Conservation (phyloP, 2,797 vertebrate genomes). For the Lindbergichthys nudifrons region DNA sequence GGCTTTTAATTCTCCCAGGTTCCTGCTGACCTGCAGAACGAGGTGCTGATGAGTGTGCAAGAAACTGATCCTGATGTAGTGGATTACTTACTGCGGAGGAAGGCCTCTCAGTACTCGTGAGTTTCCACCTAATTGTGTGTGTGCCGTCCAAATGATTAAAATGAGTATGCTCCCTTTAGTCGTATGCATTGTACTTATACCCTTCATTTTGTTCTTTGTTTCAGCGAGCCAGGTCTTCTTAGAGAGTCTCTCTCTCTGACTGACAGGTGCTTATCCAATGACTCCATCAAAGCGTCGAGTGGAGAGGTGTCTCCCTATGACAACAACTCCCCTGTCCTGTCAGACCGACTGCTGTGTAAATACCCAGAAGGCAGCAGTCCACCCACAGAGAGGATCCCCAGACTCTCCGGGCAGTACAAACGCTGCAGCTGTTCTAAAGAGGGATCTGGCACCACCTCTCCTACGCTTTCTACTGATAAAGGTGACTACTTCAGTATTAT, state of each 20-base stretch:
- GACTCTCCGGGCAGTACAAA: conserved; percentile 76
- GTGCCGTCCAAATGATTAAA: background rate
- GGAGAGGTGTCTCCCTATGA: conserved; percentile 96
- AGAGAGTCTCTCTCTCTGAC: conserved; percentile 84
- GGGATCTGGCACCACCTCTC: conserved; percentile 83
- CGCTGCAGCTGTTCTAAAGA: conserved; percentile 78
- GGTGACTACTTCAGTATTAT: conserved; percentile 76
- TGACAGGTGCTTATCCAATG: conserved; percentile 89
- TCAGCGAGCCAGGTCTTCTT: conserved; percentile 84
- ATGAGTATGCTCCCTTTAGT: background rate
- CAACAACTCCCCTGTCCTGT: conserved; percentile 94
- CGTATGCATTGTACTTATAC: background rate
- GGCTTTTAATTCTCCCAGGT: conserved; percentile 80
- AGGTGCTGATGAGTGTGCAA: conserved; percentile 93
- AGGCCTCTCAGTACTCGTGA: conserved; percentile 93
- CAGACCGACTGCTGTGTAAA: conserved; percentile 84
- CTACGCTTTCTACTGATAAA: conserved; percentile 82
- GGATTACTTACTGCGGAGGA: conserved; percentile 94
- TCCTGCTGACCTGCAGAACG: conserved; percentile 94
- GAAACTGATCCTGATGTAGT: conserved; percentile 97
- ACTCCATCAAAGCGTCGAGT: conserved; percentile 92
- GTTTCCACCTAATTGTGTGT: conserved; percentile 64
- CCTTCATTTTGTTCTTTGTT: conserved; percentile 14
- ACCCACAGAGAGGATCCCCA: conserved; percentile 77
- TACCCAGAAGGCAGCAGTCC: conserved; percentile 75